Evolutionary conservation across 2,888 invertebrate species (phyloP).

Genomic region (Capitulum mitella): DNA sequence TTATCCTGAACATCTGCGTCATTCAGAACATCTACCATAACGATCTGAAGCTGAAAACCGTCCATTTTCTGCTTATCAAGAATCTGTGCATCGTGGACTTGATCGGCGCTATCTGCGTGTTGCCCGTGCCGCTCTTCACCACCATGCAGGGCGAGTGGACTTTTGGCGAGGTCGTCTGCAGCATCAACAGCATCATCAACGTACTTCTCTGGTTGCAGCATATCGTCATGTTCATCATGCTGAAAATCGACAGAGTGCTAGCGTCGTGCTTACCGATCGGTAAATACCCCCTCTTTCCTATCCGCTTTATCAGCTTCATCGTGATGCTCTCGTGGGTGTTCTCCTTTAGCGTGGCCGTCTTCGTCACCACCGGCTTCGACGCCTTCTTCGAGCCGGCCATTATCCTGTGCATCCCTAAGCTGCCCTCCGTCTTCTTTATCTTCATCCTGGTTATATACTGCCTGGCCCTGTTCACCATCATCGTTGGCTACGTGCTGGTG

Average conservation of each 20-base stretch:
- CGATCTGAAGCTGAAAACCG: slow-evolving; percentile 38
- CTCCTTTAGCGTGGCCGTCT: slow-evolving; percentile 28
- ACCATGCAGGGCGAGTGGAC: slow-evolving; percentile 38
- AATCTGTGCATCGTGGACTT: slow-evolving; percentile 40
- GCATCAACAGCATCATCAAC: slow-evolving; percentile 38
- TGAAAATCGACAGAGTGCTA: slow-evolving; percentile 38
- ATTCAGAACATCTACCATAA: slow-evolving; percentile 39
- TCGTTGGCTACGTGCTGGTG: slow-evolving; percentile 38
- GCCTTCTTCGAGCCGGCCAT: slow-evolving; percentile 38
- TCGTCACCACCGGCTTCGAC: slow-evolving; percentile 28
- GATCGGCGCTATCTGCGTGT: slow-evolving; percentile 38
- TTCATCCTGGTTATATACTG: slow-evolving; percentile 39
- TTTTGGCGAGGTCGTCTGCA: slow-evolving; percentile 37
- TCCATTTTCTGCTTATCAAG: slow-evolving; percentile 39
- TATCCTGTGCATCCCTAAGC: slow-evolving; percentile 40
- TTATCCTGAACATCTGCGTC: slow-evolving; percentile 38
- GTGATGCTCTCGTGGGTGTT: slow-evolving; percentile 30
- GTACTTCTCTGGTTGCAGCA: slow-evolving; percentile 40
- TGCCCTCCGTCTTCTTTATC: slow-evolving; percentile 39
- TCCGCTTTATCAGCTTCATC: slow-evolving; percentile 23
- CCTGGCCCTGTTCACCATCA: slow-evolving; percentile 37
- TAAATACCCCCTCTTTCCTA: slow-evolving; percentile 31
- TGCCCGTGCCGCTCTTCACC: slow-evolving; percentile 39
- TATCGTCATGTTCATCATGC: slow-evolving; percentile 37
- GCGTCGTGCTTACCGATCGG: slow-evolving; percentile 39